Evolutionary conservation across 2,797 vertebrate species (phyloP).

Genomic region (Arrhamphus sclerolepis): DNA sequence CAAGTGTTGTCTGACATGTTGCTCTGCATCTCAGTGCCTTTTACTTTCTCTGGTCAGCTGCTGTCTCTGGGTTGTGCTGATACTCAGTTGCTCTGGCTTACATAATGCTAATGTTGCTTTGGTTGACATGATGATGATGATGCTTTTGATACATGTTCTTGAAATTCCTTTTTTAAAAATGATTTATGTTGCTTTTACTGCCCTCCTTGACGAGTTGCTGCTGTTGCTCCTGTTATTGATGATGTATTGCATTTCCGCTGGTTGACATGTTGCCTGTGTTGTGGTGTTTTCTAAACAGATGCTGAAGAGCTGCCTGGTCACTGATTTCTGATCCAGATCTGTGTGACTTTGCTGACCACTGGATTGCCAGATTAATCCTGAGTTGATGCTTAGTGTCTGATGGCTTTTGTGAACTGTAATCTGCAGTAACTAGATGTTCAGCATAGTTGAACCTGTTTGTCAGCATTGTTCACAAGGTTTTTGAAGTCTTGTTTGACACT

Average conservation of each 20-base stretch:
- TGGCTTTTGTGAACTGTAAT: constrained; percentile 11
- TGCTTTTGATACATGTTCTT: constrained; percentile 37
- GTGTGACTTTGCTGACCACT: constrained; percentile 17
- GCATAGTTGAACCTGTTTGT: neutral
- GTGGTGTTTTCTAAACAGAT: constrained; percentile 15
- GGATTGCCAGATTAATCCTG: neutral
- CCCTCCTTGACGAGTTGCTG: constrained; percentile 28
- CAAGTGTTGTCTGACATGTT: constrained; percentile 19
- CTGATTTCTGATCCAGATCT: constrained; percentile 14
- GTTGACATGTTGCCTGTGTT: constrained; percentile 25
- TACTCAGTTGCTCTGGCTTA: constrained; percentile 46
- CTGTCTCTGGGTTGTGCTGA: constrained; percentile 52
- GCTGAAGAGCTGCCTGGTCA: constrained; percentile 21
- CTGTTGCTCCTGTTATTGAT: constrained; percentile 37
- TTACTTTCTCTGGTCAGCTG: constrained; percentile 54
- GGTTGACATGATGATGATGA: constrained; percentile 40
- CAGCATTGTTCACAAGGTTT: neutral
- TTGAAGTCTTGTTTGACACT: neutral
- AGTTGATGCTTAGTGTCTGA: constrained; percentile 5
- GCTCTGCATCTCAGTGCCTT: constrained; percentile 42
- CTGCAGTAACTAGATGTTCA: neutral
- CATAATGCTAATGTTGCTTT: constrained; percentile 45
- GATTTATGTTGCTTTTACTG: constrained; percentile 30
- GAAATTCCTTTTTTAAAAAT: constrained; percentile 31
- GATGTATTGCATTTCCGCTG: constrained; percentile 36